Evolutionary conservation across 2,888 invertebrate genomes (phyloP).

Genomic region (Eumacrocentrus americanus): DNA sequence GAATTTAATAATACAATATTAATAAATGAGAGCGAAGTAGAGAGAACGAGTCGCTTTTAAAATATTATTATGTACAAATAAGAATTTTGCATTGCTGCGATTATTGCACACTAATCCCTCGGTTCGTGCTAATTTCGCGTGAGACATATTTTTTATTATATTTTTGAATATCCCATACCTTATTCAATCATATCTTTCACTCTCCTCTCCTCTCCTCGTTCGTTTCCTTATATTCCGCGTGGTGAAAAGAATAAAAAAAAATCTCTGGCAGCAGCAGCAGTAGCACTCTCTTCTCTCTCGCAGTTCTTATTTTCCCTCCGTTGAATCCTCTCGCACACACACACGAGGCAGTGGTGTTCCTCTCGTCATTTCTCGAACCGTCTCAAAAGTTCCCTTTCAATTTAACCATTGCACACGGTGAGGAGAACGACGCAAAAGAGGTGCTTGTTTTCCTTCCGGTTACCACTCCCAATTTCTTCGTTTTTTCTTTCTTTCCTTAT

Average conservation of each 20-base stretch:
- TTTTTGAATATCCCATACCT: slow-evolving; percentile 14
- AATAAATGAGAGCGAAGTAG: slow-evolving; percentile 15
- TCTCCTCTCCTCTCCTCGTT: slow-evolving; percentile 4
- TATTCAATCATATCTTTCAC: background rate
- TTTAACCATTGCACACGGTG: slow-evolving; percentile 25
- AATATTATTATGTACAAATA: slow-evolving; percentile 18
- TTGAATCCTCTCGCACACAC: slow-evolving; percentile 6
- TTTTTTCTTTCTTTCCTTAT: slow-evolving; percentile 1
- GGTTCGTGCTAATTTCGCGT: slow-evolving; percentile 22
- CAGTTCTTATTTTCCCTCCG: slow-evolving; percentile 13
- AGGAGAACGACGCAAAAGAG: slow-evolving; percentile 16
- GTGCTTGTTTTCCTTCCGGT: slow-evolving; percentile 30
- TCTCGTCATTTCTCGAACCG: slow-evolving; percentile 17
- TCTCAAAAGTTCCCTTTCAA: slow-evolving; percentile 27
- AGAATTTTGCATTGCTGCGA: slow-evolving; percentile 25
- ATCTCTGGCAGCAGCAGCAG: no score
- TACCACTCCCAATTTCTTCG: slow-evolving; percentile 18
- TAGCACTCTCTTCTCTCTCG: slow-evolving; percentile 9
- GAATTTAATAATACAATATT: slow-evolving; percentile 13
- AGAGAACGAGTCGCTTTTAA: slow-evolving; percentile 9
- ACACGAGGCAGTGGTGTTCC: no score
- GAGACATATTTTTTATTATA: slow-evolving; percentile 10
- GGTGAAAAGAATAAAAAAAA: slow-evolving; percentile 1
- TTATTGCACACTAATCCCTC: slow-evolving; percentile 26
- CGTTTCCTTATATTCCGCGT: slow-evolving; percentile 9